Percentiles rank a stretch among this genome's conserved stretches.
Evolutionary conservation across 1,140 invertebrate genomes (phyloP).

Genomic region (Rhopalosiphum maidis): DNA sequence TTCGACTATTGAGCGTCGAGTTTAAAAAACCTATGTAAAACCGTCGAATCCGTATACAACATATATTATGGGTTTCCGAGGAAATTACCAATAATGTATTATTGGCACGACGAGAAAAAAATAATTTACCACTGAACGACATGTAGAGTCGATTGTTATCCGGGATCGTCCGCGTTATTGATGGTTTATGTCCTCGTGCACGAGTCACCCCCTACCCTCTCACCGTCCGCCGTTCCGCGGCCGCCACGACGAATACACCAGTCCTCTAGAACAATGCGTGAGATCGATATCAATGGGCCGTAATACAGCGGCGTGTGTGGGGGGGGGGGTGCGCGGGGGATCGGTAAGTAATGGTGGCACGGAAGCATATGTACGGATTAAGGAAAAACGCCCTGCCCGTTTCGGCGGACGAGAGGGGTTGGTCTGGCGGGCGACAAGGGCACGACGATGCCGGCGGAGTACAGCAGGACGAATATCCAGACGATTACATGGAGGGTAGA

Average conservation of each 20-base stretch:
- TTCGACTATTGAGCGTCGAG: too few species aligned
- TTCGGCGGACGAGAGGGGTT: background rate
- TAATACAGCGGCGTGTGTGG: background rate
- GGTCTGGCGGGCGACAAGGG: background rate
- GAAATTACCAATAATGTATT: background rate
- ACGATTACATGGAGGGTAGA: constrained; percentile 40
- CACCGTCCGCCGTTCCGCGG: background rate
- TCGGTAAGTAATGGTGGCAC: constrained; percentile 22
- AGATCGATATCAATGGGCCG: constrained; percentile 37
- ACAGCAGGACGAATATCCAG: background rate
- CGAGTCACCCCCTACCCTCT: background rate
- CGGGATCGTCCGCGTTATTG: background rate
- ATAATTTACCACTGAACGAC: background rate
- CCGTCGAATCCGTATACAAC: background rate
- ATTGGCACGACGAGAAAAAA: background rate
- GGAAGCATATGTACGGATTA: constrained; percentile 55
- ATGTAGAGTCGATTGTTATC: background rate
- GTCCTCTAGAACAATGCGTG: background rate
- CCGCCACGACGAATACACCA: background rate
- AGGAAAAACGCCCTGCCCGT: constrained; percentile 34
- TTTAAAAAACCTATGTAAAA: background rate
- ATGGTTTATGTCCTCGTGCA: background rate
- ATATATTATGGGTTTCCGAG: background rate
- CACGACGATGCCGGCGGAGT: background rate
- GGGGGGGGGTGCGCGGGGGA: background rate